Evolutionary conservation across 2,888 invertebrate genomes (phyloP).

Genomic region (Mythimna vitellina): DNA sequence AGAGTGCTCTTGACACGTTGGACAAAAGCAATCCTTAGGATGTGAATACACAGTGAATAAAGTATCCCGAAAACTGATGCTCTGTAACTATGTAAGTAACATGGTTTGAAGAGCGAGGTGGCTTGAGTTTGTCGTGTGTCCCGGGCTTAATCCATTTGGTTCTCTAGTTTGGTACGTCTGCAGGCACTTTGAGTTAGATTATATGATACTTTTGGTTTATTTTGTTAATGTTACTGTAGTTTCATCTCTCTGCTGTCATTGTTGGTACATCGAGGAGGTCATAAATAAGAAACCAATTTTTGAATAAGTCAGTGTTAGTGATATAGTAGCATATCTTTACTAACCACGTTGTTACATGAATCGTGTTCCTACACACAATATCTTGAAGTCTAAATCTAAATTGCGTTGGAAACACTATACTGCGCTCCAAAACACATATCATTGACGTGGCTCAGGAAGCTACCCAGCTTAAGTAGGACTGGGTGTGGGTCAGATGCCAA

Average conservation of each 20-base stretch:
- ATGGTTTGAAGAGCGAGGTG: constrained; percentile 33
- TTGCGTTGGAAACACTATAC: too few relatives aligned
- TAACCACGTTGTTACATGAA: too few relatives aligned
- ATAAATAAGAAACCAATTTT: not conserved
- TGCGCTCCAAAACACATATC: too few relatives aligned
- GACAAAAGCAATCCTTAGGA: constrained; percentile 49
- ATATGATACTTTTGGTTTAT: not conserved
- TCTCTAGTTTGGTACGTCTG: not conserved
- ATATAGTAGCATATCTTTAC: too few relatives aligned
- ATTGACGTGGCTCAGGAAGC: too few relatives aligned
- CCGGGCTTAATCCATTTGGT: constrained; percentile 6
- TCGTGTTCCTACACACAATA: not conserved
- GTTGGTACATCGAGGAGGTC: not conserved
- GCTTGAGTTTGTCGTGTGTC: constrained; percentile 28
- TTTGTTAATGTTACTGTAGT: not conserved
- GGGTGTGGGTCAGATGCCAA: too few relatives aligned
- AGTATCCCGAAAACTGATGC: constrained; percentile 33
- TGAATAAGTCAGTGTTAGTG: not conserved
- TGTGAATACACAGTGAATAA: constrained; percentile 40
- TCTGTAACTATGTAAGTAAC: constrained; percentile 6
- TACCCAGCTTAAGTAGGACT: too few relatives aligned
- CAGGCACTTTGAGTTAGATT: not conserved
- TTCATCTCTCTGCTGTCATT: not conserved
- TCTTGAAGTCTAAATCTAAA: not conserved
- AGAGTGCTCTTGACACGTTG: constrained; percentile 48